Evolutionary conservation across 1,140 invertebrate genomes (phyloP), one percentile per base, ranked within the genome.

Genomic region (Zaprionus inermis): DNA sequence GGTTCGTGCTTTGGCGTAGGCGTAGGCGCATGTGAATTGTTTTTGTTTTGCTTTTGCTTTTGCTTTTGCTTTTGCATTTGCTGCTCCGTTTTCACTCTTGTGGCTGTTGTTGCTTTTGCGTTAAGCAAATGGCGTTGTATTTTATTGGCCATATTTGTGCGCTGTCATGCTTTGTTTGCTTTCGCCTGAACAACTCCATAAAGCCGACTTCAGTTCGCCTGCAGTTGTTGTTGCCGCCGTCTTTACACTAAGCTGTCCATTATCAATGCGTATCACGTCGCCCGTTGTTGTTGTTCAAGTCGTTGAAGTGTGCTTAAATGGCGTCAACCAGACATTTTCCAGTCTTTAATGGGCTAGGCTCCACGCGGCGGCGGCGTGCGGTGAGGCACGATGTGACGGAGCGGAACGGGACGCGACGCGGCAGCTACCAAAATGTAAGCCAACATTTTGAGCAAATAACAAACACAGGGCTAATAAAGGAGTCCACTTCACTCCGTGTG

Each of bases 251-350:
- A 74, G 72, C 65, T 61, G 66, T 73, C 73, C 83, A 88, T 88
- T 88, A 88, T 88, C 83, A 88, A 88, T 88, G 83, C 83, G 86
- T 88, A 88, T 89, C 83, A 88, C 83, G 79, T 89, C 79, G 79
- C 77, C 46, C 79, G 77, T 70, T 81, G 81, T 73, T 78, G 69
- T 69, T 79, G 80, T 76, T 76, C 54, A 76, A 72, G 79, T 76
- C 55, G 58, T 74, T 86, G 82, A 88, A 86, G 83, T 86, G 79
- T 88, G 83, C 83, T 86, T 88, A 86, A 86, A 86, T 86, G 82
- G 82, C 82, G 83, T 86, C 82, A 86, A 76, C 60, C 52, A 78
- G 71, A 81, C 76, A 84, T 84, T 84, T 80, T 81, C 82, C 71
- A 76, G 82, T 63, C 75, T 79, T 86, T 88, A 86, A 86, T 86